Evolutionary conservation across 1,140 invertebrate species (phyloP), one percentile per base, ranked within the genome.

Genomic region (Leptopilina clavipes): DNA sequence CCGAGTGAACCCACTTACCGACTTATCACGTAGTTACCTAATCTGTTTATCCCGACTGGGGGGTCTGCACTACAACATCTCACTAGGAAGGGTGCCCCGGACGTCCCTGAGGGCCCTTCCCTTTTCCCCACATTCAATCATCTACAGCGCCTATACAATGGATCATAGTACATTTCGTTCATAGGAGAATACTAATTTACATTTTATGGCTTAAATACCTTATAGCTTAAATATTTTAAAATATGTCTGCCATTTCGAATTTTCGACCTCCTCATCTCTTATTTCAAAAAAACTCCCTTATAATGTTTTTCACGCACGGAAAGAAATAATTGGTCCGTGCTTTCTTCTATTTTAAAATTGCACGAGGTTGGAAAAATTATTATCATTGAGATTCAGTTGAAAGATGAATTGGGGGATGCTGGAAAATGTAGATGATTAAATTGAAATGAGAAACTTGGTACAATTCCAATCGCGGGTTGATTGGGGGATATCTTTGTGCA

Each of bases 1-100:
- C 85, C 86, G 87, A 89, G 85, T 86, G 89, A 90, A 89, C 89
- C 89, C 89, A 90, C 89, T 90, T 90, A 90, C 89, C 88, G 89
- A 90, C 89, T 90, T 90, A 90, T 90, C 89, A 90, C 89, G 89
- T 90, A 90, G 89, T 90, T 90, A 90, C 89, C 88, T 90, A 90
- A 90, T 90, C 89, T 90, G 89, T 90, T 90, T 90, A 90, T 90
- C 89, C 88, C 86, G 85, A 86, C 84, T 82, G 86, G 84, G 80
- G 76, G 79, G 78, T 70, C 74, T 65, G 76, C 45, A 73, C 75
- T 76, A 77, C 70, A 84, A 81, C 78, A 77, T 79, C 72, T 76
- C 78, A 80, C 78, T 84, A 9, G 75, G 83, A 86, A 87, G 87
- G 88, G 86, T 86, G 84, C 83, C 84, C n/a, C 78, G 81, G 82